A percentile compares a stretch with the other conserved stretches of the same genome.
These are phyloP conservation scores for Ormyrus pomaceus DNA, from an alignment of 2,888 invertebrate genomes.

Conservation along the genomic window DNA sequence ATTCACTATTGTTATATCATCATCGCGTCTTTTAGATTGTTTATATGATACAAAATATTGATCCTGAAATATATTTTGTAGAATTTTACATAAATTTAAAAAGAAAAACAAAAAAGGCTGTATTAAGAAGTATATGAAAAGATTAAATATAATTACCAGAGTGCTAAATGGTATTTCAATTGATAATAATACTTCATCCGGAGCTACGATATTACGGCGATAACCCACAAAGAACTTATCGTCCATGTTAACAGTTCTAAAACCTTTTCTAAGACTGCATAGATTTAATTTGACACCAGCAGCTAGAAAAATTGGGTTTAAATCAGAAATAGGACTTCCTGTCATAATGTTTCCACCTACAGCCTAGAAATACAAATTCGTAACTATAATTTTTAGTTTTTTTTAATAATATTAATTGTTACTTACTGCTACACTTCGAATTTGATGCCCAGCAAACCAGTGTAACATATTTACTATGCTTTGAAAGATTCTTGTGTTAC, in stretches of 20 bases:
- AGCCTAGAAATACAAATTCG: slow-evolving; percentile 75
- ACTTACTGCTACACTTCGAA: slow-evolving; percentile 88
- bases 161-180: slow-evolving; percentile 85
- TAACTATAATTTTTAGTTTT: not conserved
- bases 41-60: slow-evolving; percentile 90
- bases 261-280: slow-evolving; percentile 77
- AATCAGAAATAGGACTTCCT: slow-evolving; percentile 94
- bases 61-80: slow-evolving; percentile 65
- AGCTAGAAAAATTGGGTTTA: slow-evolving; percentile 92
- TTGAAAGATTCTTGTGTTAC: slow-evolving; percentile 79
- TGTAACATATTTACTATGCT: slow-evolving; percentile 89
- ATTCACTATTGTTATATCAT: slow-evolving; percentile 96
- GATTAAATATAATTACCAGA: slow-evolving; percentile 66
- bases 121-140: not conserved
- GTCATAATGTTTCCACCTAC: slow-evolving; percentile 94
- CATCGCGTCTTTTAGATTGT: slow-evolving; percentile 91
- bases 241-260: slow-evolving; percentile 81
- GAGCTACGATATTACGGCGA: slow-evolving; percentile 82
- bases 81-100: not conserved
- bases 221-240: slow-evolving; percentile 88
- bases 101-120: not conserved
- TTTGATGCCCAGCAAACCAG: slow-evolving; percentile 96
- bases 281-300: slow-evolving; percentile 81
- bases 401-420: slow-evolving; percentile 14
- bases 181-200: slow-evolving; percentile 85